Evolutionary conservation across 2,113 vertebrate genomes (phyloP), one percentile per base, ranked within the genome.

Genomic region (Gulo gulo): DNA sequence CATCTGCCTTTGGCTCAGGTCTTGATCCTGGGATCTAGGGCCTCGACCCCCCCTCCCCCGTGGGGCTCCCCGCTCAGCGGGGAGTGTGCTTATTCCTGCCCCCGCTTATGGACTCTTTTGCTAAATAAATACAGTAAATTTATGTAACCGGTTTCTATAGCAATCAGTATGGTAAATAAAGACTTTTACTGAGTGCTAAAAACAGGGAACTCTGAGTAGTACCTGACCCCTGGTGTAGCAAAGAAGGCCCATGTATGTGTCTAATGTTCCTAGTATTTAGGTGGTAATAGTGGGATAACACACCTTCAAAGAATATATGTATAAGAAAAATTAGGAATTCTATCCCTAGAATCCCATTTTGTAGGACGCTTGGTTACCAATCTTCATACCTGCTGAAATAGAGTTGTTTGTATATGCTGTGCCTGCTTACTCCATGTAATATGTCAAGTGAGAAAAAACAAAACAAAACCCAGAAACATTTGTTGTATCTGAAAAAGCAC

Each of bases 391-490:
- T 93, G 14, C 31, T 65, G 61, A 80, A 91, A 34, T 9, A 94
- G 42, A 88, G 50, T 36, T 39, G 4, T 73, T 45, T 85, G n/a
- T 63, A 42, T 34, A 42, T 93, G 36, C 36, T 88, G 45, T 97
- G 26, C 69, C 71, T 94, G 39, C 65, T 92, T 93, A 94, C 36
- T 92, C 39, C 23, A 83, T 94, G 86, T 84, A 76, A 76, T 94
- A 79, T 92, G 31, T 95, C 36, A 96, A 93, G 80, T 90, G 92
- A 95, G 93, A 86, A 97, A 92, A 87, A 88, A 96, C 93, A 96
- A 96, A 89, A 84, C 92, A 89, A 95, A 52, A 96, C 29, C 14
- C 65, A 87, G 90, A 93, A 97, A 96, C 80, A 97, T 95, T 69
- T 97, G 94, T 94, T 95, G 29, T 24, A 61, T 97, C 63, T 96